Evolutionary conservation across 2,888 invertebrate species (phyloP).

Genomic region (Aproaerema taeniolella): DNA sequence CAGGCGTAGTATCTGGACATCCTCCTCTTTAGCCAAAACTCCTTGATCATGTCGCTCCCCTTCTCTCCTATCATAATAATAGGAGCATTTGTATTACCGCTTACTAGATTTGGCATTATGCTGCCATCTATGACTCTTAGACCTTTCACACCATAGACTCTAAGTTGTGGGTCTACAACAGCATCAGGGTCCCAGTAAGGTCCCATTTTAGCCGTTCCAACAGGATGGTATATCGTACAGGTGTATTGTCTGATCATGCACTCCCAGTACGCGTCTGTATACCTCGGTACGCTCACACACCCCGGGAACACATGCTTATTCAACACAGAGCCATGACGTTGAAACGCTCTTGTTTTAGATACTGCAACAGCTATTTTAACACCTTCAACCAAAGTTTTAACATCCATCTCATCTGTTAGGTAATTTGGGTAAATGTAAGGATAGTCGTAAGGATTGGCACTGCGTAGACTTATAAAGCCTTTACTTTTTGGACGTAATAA

Average conservation of each 20-base stretch:
- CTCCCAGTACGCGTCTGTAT: constrained; percentile 89
- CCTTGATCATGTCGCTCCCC: constrained; percentile 91
- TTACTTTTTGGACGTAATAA: constrained; percentile 89
- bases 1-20: constrained; percentile 60
- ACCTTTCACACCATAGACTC: constrained; percentile 88
- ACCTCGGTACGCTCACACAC: constrained; percentile 81
- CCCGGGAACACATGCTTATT: constrained; percentile 86
- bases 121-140: constrained; percentile 90
- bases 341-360: constrained; percentile 88
- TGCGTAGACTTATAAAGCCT: constrained; percentile 88
- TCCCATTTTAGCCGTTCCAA: constrained; percentile 94
- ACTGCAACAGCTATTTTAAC: constrained; percentile 89
- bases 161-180: constrained; percentile 87
- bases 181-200: constrained; percentile 90
- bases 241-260: constrained; percentile 91
- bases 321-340: constrained; percentile 83
- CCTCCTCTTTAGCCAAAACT: constrained; percentile 84
- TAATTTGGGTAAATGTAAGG: constrained; percentile 96
- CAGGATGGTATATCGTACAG: constrained; percentile 90
- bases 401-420: constrained; percentile 86
- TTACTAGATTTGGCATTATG: constrained; percentile 91
- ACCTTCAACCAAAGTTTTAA: constrained; percentile 88
- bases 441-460: constrained; percentile 90
- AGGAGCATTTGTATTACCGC: constrained; percentile 92
- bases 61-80: constrained; percentile 95